Evolutionary conservation across 2,113 vertebrate species (phyloP), one percentile per base, ranked within the genome.

Genomic region (Tetrao urogallus): DNA sequence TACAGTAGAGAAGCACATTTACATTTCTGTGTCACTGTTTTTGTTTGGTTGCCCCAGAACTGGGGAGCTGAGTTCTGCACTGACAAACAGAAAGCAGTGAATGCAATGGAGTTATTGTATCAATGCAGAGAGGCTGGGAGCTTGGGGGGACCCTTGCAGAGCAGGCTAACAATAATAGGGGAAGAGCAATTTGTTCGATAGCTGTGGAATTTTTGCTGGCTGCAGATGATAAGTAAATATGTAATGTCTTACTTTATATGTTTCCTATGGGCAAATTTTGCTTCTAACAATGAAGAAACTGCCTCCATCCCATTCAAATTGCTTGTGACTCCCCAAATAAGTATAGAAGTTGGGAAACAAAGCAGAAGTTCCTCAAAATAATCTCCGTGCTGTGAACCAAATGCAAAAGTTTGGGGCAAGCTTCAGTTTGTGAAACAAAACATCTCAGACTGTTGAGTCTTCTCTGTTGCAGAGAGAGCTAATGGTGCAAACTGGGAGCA

Each of bases 1-100:
- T 88, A 63, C 20, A 34, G 47, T 50, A 67, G 84, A 86, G 65
- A 61, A 65, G 34, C 9, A 42, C 38, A 28, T 93, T 83, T 88
- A 90, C 21, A 30, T 90, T 90, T 93, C 69, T 60, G 6, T 66
- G 64, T 61, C 45, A 65, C 21, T 73, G 48, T 22, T 91, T 86
- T 77, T 17, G 2, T 56, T 86, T 81, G 10, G 76, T 91, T 65
- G 50, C 72, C 76, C 79, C 47, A 63, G 70, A 91, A 91, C 83
- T 50, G 57, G 77, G 50, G 28, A 85, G 40, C 57, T 27, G 57
- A 78, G 65, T 88, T 34, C 57, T 83, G 48, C 69, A 30, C 60
- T 64, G 82, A 48, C 74, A 91, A 89, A 45, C 36, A 91, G 70
- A 89, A 92, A 91, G 75, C 57, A 88, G 72, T 84, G 89, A 89